These are phyloP conservation scores for Chinchilla lanigera DNA, from an alignment of 2,113 vertebrate species.

Conservation along the genomic window DNA sequence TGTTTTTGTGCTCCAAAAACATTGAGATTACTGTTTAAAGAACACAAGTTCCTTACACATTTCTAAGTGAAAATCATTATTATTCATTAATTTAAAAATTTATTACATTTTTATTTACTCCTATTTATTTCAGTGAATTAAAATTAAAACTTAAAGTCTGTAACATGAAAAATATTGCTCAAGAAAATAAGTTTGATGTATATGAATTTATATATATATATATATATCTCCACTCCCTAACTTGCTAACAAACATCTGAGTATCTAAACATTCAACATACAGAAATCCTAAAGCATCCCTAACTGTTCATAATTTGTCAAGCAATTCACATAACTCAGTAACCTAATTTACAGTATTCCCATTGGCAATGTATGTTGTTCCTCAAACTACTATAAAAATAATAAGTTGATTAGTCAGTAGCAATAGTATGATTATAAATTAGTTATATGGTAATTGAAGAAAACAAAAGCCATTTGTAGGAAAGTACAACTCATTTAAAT, in stretches of 20 bases:
- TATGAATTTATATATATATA: not conserved
- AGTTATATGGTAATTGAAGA: not conserved
- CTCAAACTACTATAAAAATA: slow-evolving; percentile 64
- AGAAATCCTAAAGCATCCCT: not conserved
- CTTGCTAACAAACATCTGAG: not conserved
- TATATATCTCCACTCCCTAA: not conserved
- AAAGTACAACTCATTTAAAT: slow-evolving; percentile 63
- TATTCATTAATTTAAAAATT: not conserved
- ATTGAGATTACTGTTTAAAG: not conserved
- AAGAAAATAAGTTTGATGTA: not conserved
- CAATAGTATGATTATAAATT: slow-evolving; percentile 69
- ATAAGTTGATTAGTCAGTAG: slow-evolving; percentile 64
- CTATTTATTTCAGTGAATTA: not conserved
- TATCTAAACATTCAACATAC: not conserved
- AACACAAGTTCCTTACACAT: not conserved
- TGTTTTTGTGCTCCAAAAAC: not conserved
- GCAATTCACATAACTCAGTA: slow-evolving; percentile 40
- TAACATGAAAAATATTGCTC: not conserved
- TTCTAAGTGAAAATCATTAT: not conserved
- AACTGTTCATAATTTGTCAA: slow-evolving; percentile 44
- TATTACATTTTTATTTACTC: not conserved
- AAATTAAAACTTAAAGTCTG: not conserved
- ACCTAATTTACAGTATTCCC: slow-evolving; percentile 66
- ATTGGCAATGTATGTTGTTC: slow-evolving; percentile 59
- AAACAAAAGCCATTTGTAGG: slow-evolving; percentile 27